Conservation (phyloP, 2,113 vertebrate genomes). For the Dendropsophus ebraccatus region DNA sequence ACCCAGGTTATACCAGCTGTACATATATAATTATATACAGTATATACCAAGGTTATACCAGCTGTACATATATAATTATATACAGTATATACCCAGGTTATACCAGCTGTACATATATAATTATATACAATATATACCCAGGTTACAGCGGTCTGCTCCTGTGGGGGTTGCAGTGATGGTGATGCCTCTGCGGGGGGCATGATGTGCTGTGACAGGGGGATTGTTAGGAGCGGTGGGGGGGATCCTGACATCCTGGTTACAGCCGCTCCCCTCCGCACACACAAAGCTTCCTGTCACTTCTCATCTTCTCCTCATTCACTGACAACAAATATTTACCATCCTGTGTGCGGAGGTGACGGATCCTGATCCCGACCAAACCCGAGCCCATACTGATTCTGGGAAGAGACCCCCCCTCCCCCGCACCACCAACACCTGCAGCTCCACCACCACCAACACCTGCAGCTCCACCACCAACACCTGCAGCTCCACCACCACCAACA, state of each 20-base stretch:
- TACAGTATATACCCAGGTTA: no score
- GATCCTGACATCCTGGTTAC: conserved; percentile 10
- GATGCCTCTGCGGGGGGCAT: background rate
- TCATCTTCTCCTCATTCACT: background rate
- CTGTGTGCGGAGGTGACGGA: background rate
- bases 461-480: no score
- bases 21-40: no score
- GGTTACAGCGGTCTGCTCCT: no score
- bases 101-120: no score
- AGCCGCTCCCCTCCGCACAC: background rate
- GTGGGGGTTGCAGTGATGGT: background rate
- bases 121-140: no score
- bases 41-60: no score
- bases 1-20: no score
- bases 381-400: background rate
- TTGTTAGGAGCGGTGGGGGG: background rate
- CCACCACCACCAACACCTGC: no score
- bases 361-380: background rate
- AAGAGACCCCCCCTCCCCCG: no score
- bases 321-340: background rate
- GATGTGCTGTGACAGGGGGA: background rate
- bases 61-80: no score
- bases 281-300: background rate
- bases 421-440: background rate
- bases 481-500: no score